Evolutionary conservation across 2,797 vertebrate species (phyloP), one percentile per base, ranked within the genome.

Genomic region (Falco cherrug): DNA sequence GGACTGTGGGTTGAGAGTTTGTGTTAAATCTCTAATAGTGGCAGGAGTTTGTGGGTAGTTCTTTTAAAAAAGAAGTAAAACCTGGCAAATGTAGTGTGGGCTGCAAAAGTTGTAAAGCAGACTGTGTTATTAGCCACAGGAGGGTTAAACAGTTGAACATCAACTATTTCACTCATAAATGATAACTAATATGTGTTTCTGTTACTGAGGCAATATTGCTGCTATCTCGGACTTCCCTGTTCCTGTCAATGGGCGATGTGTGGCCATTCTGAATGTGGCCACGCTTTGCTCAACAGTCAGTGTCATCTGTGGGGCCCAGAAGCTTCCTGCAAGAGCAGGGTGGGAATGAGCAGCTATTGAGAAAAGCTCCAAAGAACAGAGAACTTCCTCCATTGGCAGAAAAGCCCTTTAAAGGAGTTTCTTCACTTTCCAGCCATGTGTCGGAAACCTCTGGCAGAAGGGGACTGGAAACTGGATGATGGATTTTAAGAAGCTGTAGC

Each of bases 41-140:
- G 51, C 54, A 29, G 35, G 67, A 82, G 22, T 67, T 73, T 76
- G 85, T 67, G 17, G 26, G 31, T 48, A 33, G 50, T 73, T 59
- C 21, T 74, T 95, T 56, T 39, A 16, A 59, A 76, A 76, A 82
- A 82, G 50, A 86, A 90, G 41, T 19, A 43, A 12, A 64, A 69
- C 6, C 5, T 11, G 78, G 48, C 15, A 86, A 90, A 86, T 61
- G 76, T 19, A 53, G 48, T 2, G 10, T 61, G 57, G 53, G 69
- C 69, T 71, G 79, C 82, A 68, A 48, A 80, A 89, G 71, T 73
- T 63, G 28, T 78, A 64, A 90, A 94, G 90, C 94, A 91, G 76
- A 75, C 53, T 7, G 10, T 82, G 70, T 68, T 93, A 75, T 3
- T 88, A 95, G 71, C 84, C 16, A 18, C 90, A 90, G 86, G 92